A percentile compares a stretch with the other conserved stretches of the same genome.
Evolutionary conservation across 2,888 invertebrate species (phyloP).

Genomic region (Theretra japonica): DNA sequence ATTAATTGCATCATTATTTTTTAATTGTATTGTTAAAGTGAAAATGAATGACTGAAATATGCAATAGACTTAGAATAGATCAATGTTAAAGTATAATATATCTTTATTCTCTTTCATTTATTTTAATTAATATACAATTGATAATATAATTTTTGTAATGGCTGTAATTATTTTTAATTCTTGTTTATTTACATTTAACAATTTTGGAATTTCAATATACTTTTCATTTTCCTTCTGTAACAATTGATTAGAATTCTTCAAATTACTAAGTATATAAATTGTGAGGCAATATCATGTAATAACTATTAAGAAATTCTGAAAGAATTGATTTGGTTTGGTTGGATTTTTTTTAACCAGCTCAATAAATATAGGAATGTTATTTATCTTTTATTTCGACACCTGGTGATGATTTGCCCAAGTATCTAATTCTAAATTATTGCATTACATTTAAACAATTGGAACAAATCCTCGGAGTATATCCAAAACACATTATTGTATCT

Average conservation of each 20-base stretch:
- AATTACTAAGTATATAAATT: not conserved
- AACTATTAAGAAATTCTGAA: not conserved
- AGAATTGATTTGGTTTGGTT: not conserved
- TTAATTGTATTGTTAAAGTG: slow-evolving; percentile 1
- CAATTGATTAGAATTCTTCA: not conserved
- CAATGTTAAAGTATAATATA: not conserved
- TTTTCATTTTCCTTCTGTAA: not conserved
- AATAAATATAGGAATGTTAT: not conserved
- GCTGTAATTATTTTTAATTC: slow-evolving; percentile 10
- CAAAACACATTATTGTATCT: slow-evolving; percentile 12
- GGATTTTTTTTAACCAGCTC: not conserved
- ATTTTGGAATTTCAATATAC: not conserved
- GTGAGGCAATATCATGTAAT: not conserved
- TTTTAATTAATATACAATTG: not conserved
- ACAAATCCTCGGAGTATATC: not conserved
- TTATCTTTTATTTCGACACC: not conserved
- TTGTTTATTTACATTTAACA: not conserved
- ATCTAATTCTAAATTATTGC: not conserved
- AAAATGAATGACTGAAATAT: slow-evolving; percentile 19
- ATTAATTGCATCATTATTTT: slow-evolving; percentile 3
- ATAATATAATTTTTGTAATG: not conserved
- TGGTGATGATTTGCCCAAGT: not conserved
- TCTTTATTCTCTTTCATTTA: slow-evolving; percentile 4
- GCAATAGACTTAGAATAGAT: slow-evolving; percentile 17
- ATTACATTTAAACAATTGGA: not conserved